Evolutionary conservation across 2,888 invertebrate genomes (phyloP).

Genomic region (Ypsolopha sequella): DNA sequence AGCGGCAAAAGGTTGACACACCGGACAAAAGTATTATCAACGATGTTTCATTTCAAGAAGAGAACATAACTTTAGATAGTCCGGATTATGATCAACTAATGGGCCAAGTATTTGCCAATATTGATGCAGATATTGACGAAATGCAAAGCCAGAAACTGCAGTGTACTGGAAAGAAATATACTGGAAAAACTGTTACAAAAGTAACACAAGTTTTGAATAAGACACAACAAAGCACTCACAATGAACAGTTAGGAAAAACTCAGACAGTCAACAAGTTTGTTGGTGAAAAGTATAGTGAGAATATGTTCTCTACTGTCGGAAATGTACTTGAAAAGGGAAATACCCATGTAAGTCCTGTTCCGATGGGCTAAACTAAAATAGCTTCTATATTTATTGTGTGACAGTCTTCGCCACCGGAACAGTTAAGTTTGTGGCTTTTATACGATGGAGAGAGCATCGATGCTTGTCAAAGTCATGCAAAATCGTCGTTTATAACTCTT

Average conservation of each 20-base stretch:
- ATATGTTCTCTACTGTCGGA: slow-evolving; percentile 42
- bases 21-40: too few relatives aligned
- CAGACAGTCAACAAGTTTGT: neutral
- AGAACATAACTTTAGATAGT: too few relatives aligned
- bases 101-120: slow-evolving; percentile 50
- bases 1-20: too few relatives aligned
- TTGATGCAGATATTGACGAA: slow-evolving; percentile 43
- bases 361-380: too few relatives aligned
- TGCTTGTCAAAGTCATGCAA: too few relatives aligned
- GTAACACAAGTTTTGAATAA: neutral
- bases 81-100: slow-evolving; percentile 49
- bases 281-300: slow-evolving; percentile 42
- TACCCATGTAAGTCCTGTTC: slow-evolving; percentile 25
- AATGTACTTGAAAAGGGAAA: slow-evolving; percentile 14
- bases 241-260: neutral
- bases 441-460: too few relatives aligned
- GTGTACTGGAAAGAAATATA: slow-evolving; percentile 10
- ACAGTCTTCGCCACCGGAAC: too few relatives aligned
- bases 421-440: too few relatives aligned
- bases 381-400: too few relatives aligned
- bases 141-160: neutral
- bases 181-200: too few relatives aligned
- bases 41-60: too few relatives aligned
- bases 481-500: too few relatives aligned
- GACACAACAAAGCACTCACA: slow-evolving; percentile 1